These are phyloP conservation scores for Germaria angustata DNA, from an alignment of 2,888 invertebrate genomes.

Conservation along the genomic window DNA sequence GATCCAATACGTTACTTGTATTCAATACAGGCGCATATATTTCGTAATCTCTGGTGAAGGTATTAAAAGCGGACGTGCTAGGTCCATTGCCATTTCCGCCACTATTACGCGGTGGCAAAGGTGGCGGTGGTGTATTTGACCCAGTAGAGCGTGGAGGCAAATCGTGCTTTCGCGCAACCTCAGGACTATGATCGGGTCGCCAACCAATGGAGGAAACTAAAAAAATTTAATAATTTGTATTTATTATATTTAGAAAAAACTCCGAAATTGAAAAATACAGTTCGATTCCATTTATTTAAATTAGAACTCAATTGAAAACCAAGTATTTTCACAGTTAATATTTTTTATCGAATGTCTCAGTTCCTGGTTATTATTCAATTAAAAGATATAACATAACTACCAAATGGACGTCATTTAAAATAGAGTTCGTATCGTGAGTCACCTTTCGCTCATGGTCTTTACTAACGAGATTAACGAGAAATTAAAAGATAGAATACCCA, in stretches of 20 bases:
- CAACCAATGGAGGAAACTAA: constrained; percentile 77
- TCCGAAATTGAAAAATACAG: background rate
- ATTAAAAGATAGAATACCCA: too few relatives aligned
- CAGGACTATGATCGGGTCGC: constrained; percentile 73
- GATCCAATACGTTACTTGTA: constrained; percentile 71
- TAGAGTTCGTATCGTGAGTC: too few relatives aligned
- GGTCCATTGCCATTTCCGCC: constrained; percentile 10
- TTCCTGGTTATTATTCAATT: too few relatives aligned
- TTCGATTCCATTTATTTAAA: too few relatives aligned
- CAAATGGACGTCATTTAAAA: too few relatives aligned
- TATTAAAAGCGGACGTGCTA: constrained; percentile 53
- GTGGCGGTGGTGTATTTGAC: constrained; percentile 80
- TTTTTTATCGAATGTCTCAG: too few relatives aligned
- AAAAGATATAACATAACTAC: too few relatives aligned
- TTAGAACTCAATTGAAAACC: too few relatives aligned
- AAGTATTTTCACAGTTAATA: too few relatives aligned
- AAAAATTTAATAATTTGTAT: background rate
- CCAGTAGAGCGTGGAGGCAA: constrained; percentile 63
- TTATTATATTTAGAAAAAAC: too few relatives aligned
- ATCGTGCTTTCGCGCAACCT: constrained; percentile 35
- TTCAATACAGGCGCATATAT: constrained; percentile 45
- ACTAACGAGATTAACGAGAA: too few relatives aligned
- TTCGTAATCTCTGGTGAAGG: constrained; percentile 56
- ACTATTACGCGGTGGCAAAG: constrained; percentile 82
- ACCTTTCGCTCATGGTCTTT: too few relatives aligned